Conservation (phyloP, 2,113 vertebrate species). For the Sitta europaea region DNA sequence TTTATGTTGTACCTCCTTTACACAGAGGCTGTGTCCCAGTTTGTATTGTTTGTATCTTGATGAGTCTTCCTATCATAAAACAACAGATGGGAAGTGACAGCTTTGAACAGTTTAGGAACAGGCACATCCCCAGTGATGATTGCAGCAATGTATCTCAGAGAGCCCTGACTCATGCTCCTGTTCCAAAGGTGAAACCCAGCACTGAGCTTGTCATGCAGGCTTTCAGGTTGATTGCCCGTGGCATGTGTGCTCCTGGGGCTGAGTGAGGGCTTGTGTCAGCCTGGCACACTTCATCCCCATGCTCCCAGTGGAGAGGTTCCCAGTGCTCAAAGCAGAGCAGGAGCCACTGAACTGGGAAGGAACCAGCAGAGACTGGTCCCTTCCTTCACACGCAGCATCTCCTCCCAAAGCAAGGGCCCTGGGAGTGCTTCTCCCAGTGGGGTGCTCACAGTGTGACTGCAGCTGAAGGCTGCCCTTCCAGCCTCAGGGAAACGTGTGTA, state of each 20-base stretch:
- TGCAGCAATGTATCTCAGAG: background rate
- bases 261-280: background rate
- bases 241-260: background rate
- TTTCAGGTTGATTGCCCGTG: background rate
- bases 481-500: background rate
- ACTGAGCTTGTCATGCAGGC: background rate
- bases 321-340: background rate
- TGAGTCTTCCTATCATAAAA: background rate
- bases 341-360: background rate
- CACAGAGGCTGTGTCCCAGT: background rate
- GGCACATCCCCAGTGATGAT: background rate
- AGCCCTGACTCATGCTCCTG: background rate
- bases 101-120: background rate
- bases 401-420: background rate
- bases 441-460: background rate
- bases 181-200: background rate
- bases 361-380: background rate
- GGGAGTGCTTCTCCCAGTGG: background rate
- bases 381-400: background rate
- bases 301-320: background rate
- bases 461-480: background rate
- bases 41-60: background rate
- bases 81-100: background rate
- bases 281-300: background rate
- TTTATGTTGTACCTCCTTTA: background rate